Conservation (phyloP, 2,113 vertebrate species). For the Ophiodon elongatus region DNA sequence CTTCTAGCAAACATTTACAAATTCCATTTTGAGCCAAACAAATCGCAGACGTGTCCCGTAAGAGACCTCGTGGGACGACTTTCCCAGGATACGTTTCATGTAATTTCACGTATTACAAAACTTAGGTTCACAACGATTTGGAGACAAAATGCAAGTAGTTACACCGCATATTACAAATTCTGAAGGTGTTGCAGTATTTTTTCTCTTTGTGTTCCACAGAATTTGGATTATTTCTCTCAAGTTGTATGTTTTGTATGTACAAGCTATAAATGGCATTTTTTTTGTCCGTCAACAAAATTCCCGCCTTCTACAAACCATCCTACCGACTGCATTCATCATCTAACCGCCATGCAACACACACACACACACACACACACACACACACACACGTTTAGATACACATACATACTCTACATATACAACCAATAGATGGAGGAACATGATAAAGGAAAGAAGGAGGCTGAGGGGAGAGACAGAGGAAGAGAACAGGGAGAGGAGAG, state of each 20-base stretch:
- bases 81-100: constrained; percentile 23
- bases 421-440: not conserved
- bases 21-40: constrained; percentile 52
- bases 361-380: too few species aligned
- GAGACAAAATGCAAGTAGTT: not conserved
- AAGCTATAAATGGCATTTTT: not conserved
- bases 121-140: constrained; percentile 13
- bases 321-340: not conserved
- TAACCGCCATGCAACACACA: not conserved
- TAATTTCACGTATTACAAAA: constrained; percentile 38
- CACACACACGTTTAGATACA: too few species aligned
- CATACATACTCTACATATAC: too few species aligned
- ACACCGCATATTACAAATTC: not conserved
- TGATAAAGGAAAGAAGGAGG: not conserved
- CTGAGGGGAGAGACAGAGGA: not conserved
- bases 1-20: constrained; percentile 62
- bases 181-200: not conserved
- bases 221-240: not conserved
- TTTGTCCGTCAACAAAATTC: not conserved
- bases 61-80: constrained; percentile 48
- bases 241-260: not conserved
- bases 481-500: not conserved
- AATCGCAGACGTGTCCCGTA: constrained; percentile 50
- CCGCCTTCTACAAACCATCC: not conserved
- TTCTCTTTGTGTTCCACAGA: not conserved